phyloP scores from a whole-genome alignment of 2,797 vertebrate species.

The Crax fasciolata region DNA sequence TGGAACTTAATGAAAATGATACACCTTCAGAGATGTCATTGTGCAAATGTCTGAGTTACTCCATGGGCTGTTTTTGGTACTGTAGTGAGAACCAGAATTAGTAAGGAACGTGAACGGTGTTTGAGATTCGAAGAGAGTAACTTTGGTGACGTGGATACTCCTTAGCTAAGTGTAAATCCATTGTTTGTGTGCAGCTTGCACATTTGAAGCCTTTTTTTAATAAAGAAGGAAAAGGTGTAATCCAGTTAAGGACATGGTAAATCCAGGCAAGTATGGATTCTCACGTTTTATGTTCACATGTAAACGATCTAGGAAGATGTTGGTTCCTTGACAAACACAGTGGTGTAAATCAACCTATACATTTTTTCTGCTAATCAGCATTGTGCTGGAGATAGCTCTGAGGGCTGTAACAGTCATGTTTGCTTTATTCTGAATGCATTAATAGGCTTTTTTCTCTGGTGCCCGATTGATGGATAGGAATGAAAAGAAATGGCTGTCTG shows the following conservation, averaged over 20 bases:
- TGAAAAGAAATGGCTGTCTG: not conserved
- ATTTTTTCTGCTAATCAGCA: accelerated
- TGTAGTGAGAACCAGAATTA: not conserved
- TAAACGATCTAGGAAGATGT: not conserved
- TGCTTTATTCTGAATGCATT: not conserved
- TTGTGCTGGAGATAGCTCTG: not conserved
- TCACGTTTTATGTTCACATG: not conserved
- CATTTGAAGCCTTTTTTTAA: not conserved
- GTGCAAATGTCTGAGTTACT: not conserved
- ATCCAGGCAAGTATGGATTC: not conserved
- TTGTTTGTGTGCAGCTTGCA: not conserved
- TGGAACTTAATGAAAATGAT: not conserved
- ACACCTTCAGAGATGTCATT: not conserved
- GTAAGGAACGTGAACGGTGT: not conserved
- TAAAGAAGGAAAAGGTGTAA: not conserved
- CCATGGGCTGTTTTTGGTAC: not conserved
- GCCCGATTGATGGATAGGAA: not conserved
- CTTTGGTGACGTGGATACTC: not conserved
- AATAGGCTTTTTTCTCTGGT: not conserved
- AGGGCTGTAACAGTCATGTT: not conserved
- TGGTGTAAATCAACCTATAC: not conserved
- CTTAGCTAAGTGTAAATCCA: not conserved
- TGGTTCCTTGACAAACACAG: not conserved
- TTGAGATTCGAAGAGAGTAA: not conserved
- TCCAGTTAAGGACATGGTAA: not conserved